Evolutionary conservation across 2,797 vertebrate genomes (phyloP).

Genomic region (Chromis chromis): DNA sequence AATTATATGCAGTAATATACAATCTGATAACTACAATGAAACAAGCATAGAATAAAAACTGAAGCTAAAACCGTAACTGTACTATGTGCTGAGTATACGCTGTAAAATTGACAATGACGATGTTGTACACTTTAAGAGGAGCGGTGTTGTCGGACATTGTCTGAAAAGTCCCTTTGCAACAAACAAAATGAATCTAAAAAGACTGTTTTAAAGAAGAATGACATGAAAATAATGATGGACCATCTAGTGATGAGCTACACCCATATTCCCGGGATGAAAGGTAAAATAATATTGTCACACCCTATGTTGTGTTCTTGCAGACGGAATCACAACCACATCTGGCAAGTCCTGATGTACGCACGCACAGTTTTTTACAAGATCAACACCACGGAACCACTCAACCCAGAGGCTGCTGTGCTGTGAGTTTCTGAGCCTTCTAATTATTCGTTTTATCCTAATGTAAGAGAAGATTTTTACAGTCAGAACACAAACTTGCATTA

Average conservation of each 20-base stretch:
- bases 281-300: background rate
- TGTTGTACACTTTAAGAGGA: too few relatives aligned
- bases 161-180: background rate
- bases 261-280: too few relatives aligned
- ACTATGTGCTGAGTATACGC: background rate
- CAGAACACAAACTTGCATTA: background rate
- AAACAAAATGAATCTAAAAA: background rate
- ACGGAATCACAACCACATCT: constrained; percentile 98
- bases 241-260: background rate
- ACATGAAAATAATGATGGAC: too few relatives aligned
- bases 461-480: background rate
- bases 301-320: constrained; percentile 73
- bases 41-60: background rate
- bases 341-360: constrained; percentile 98
- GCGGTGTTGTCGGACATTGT: background rate
- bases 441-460: background rate
- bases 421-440: constrained; percentile 77
- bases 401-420: constrained; percentile 98
- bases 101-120: background rate
- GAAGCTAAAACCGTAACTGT: background rate
- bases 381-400: constrained; percentile 91
- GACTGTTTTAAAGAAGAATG: background rate
- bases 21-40: background rate
- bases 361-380: constrained; percentile 99
- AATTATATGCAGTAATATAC: background rate